Percentiles rank a stretch among this genome's conserved stretches.
phyloP scores from a whole-genome alignment of 2,888 invertebrate genomes.

The Syrphus vitripennis region DNA sequence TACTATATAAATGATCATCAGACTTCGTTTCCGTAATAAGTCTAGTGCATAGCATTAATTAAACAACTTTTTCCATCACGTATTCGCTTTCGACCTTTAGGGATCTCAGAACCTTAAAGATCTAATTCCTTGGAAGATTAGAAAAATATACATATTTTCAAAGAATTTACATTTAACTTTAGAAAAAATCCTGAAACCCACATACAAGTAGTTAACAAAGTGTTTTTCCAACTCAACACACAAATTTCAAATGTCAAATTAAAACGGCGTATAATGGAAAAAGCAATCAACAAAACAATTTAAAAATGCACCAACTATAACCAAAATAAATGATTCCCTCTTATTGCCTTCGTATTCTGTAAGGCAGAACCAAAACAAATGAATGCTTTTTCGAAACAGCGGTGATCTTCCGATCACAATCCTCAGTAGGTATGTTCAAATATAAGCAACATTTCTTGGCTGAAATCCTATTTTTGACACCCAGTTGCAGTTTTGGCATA shows the following conservation, averaged over 20 bases:
- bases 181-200: too few relatives aligned
- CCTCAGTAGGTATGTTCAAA: background rate
- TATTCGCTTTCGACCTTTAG: too few relatives aligned
- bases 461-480: conserved; percentile 68
- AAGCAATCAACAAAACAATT: background rate
- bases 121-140: too few relatives aligned
- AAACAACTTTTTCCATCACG: too few relatives aligned
- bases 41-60: too few relatives aligned
- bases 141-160: too few relatives aligned
- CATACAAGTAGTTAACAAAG: too few relatives aligned
- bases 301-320: conserved; percentile 27
- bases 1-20: too few relatives aligned
- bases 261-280: conserved; percentile 22
- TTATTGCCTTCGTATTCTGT: background rate
- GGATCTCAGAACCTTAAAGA: too few relatives aligned
- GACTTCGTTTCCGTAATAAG: too few relatives aligned
- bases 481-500: conserved; percentile 64
- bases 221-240: background rate
- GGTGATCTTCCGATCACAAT: conserved; percentile 36
- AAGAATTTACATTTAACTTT: too few relatives aligned
- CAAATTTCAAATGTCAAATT: conserved; percentile 30
- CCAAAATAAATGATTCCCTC: conserved; percentile 32
- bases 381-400: conserved; percentile 36
- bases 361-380: conserved; percentile 37
- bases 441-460: conserved; percentile 54